Conservation (phyloP, 1,140 invertebrate species). For the Pseudachorutes palmiensis region DNA sequence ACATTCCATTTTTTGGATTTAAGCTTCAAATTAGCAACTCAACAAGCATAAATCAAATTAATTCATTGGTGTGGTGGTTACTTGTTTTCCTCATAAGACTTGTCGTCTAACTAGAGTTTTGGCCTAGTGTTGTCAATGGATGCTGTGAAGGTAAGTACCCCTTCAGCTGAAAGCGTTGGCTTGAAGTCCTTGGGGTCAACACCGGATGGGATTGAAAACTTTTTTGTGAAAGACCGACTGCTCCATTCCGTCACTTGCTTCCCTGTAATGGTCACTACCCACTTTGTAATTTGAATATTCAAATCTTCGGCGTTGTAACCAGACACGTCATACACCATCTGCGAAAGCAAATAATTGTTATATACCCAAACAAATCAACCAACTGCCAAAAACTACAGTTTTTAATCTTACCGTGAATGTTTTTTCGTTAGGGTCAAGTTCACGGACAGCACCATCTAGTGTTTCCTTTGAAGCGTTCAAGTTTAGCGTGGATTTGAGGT, state of each 20-base stretch:
- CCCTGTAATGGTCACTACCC: not conserved
- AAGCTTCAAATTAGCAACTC: too few species aligned
- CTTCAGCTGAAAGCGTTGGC: not conserved
- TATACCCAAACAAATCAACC: too few species aligned
- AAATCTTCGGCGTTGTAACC: not conserved
- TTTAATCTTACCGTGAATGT: not conserved
- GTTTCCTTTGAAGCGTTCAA: slow-evolving; percentile 2
- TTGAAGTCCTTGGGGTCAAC: not conserved
- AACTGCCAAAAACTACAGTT: not conserved
- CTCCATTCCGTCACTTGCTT: not conserved
- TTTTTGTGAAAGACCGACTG: not conserved
- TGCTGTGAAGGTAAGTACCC: not conserved
- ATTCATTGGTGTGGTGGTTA: too few species aligned
- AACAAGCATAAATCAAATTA: too few species aligned
- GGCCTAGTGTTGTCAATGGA: not conserved
- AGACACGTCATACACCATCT: slow-evolving; percentile 7
- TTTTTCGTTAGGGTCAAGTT: not conserved
- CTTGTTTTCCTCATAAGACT: too few species aligned
- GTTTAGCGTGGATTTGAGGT: not conserved
- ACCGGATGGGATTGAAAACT: not conserved
- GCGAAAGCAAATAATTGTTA: not conserved
- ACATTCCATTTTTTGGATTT: too few species aligned
- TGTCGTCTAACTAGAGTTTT: too few species aligned
- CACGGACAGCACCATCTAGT: not conserved
- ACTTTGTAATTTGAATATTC: slow-evolving; percentile 1